Percentiles rank a stretch among this genome's conserved stretches.
These are phyloP conservation scores for Lasioglossum albipes DNA, from an alignment of 1,140 invertebrate species.

Conservation along the genomic window DNA sequence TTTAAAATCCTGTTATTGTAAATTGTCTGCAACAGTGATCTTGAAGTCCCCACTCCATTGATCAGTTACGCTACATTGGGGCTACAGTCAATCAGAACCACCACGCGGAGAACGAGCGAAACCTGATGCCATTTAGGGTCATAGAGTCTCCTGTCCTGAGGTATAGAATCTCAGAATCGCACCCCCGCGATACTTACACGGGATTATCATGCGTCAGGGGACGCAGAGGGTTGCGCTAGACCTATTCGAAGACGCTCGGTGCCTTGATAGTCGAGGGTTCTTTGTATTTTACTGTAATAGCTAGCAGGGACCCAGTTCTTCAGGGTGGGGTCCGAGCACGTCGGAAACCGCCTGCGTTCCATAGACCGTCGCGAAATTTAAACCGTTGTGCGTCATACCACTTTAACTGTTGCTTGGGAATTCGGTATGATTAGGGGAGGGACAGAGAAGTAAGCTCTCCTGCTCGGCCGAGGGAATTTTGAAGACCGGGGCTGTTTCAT, in stretches of 20 bases:
- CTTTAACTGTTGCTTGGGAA: slow-evolving; percentile 10
- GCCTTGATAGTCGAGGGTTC: background rate
- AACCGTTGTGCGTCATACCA: background rate
- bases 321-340: too few relatives aligned
- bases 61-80: too few relatives aligned
- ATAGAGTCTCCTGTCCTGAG: too few relatives aligned
- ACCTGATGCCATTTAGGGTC: too few relatives aligned
- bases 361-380: background rate
- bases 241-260: background rate
- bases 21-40: too few relatives aligned
- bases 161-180: too few relatives aligned
- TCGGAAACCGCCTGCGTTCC: too few relatives aligned
- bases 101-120: too few relatives aligned
- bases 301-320: background rate
- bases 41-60: too few relatives aligned
- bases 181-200: too few relatives aligned
- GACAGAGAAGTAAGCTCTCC: background rate
- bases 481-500: background rate
- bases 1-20: too few relatives aligned
- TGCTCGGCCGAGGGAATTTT: background rate
- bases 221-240: background rate
- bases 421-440: background rate
- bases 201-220: background rate
- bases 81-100: too few relatives aligned
- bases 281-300: background rate